A percentile compares a stretch with the other conserved stretches of the same genome.
These are phyloP conservation scores for Pseudorectes ferrugineus DNA, from an alignment of 2,113 vertebrate species.

Conservation along the genomic window DNA sequence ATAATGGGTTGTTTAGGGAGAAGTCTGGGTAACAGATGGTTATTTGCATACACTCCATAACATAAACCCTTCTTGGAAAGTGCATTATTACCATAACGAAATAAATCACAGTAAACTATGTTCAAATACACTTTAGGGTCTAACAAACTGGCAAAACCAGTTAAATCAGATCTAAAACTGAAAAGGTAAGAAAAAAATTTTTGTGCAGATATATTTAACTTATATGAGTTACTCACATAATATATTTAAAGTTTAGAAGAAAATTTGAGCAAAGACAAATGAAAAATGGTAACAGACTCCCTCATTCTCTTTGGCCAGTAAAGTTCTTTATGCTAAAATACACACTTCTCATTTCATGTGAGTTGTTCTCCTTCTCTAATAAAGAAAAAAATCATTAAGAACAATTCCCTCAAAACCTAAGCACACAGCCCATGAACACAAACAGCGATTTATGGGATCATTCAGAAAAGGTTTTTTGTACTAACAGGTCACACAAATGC, in stretches of 20 bases:
- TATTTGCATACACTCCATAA: slow-evolving; percentile 38
- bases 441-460: neutral
- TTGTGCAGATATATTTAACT: neutral
- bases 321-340: neutral
- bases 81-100: neutral
- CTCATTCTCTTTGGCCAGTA: neutral
- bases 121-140: neutral
- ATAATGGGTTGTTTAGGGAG: slow-evolving; percentile 36
- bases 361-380: neutral
- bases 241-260: neutral
- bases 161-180: neutral
- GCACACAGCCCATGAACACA: neutral
- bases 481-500: neutral
- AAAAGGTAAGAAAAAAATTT: neutral
- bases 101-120: slow-evolving; percentile 28
- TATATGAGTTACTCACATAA: neutral
- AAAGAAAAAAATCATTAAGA: neutral
- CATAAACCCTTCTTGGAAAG: slow-evolving; percentile 19
- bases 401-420: neutral
- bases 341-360: neutral
- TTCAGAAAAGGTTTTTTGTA: slow-evolving; percentile 7
- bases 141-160: slow-evolving; percentile 1
- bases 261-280: neutral
- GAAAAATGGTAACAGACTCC: neutral
- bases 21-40: neutral